Evolutionary conservation across 2,113 vertebrate species (phyloP).

Genomic region (Macrotus californicus): DNA sequence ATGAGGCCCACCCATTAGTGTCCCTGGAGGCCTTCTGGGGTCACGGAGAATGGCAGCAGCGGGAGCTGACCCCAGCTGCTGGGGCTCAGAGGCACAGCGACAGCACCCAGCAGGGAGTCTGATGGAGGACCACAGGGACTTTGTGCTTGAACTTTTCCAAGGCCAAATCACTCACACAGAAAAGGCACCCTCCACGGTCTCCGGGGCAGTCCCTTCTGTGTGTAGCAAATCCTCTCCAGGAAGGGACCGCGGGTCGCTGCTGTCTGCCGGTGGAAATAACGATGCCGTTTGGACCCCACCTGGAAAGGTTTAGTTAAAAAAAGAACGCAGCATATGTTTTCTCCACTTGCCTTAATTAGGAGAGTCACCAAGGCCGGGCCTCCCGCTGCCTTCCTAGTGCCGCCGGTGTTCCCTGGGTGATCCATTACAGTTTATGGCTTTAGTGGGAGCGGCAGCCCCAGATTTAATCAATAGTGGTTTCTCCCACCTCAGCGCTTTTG

Average conservation of each 20-base stretch:
- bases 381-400: slow-evolving; percentile 47
- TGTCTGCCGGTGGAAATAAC: slow-evolving; percentile 12
- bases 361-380: slow-evolving; percentile 20
- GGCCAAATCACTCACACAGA: neutral
- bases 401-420: slow-evolving; percentile 47
- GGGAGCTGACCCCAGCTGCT: neutral
- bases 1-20: neutral
- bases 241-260: neutral
- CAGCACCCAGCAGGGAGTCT: neutral
- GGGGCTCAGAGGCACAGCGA: neutral
- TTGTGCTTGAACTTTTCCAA: slow-evolving; percentile 11
- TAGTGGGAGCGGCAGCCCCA: slow-evolving; percentile 54
- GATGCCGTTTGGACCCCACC: slow-evolving; percentile 26
- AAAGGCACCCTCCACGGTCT: neutral
- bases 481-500: slow-evolving; percentile 56
- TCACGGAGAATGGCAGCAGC: neutral
- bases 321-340: slow-evolving; percentile 5
- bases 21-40: neutral
- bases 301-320: slow-evolving; percentile 42
- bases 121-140: fast-evolving
- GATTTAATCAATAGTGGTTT: slow-evolving; percentile 69
- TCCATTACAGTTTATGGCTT: slow-evolving; percentile 63
- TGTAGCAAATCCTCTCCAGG: slow-evolving; percentile 36
- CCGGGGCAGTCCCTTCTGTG: neutral
- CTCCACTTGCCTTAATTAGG: slow-evolving; percentile 59